These are phyloP conservation scores for Heliconius erato DNA, from an alignment of 2,888 invertebrate species.

Conservation along the genomic window DNA sequence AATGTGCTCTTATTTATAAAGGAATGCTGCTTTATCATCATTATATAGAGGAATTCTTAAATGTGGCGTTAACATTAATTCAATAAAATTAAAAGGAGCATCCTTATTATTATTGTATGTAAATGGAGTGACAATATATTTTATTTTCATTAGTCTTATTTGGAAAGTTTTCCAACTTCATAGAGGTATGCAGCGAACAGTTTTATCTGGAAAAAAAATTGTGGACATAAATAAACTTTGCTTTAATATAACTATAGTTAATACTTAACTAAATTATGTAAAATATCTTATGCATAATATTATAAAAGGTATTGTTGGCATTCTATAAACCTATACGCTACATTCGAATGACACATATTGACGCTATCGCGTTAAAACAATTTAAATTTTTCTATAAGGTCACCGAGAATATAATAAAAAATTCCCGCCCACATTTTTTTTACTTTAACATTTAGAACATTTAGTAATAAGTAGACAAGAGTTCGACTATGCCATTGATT, in stretches of 20 bases:
- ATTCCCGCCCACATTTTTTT: not conserved
- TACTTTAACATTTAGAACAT: too few species aligned
- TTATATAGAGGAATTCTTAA: not conserved
- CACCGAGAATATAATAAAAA: not conserved
- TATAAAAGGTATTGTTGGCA: not conserved
- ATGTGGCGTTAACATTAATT: not conserved
- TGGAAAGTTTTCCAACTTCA: slow-evolving; percentile 88
- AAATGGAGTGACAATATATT: slow-evolving; percentile 13
- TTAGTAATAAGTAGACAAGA: too few species aligned
- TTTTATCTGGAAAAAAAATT: slow-evolving; percentile 90
- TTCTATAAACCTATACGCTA: not conserved
- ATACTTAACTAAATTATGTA: not conserved
- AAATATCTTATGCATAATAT: not conserved
- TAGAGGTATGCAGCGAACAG: slow-evolving; percentile 95
- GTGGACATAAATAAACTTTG: slow-evolving; percentile 1
- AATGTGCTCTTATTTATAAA: not conserved
- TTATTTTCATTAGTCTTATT: slow-evolving; percentile 54
- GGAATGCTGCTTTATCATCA: slow-evolving; percentile 7
- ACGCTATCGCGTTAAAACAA: not conserved
- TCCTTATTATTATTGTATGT: not conserved
- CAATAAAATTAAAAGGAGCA: slow-evolving; percentile 1
- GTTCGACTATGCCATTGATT: too few species aligned
- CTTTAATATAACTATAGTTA: not conserved
- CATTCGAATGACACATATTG: not conserved
- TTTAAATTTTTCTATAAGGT: not conserved